Base-by-base conservation (phyloP, 2,797 vertebrate species). In the Helarctos malayanus region DNA sequence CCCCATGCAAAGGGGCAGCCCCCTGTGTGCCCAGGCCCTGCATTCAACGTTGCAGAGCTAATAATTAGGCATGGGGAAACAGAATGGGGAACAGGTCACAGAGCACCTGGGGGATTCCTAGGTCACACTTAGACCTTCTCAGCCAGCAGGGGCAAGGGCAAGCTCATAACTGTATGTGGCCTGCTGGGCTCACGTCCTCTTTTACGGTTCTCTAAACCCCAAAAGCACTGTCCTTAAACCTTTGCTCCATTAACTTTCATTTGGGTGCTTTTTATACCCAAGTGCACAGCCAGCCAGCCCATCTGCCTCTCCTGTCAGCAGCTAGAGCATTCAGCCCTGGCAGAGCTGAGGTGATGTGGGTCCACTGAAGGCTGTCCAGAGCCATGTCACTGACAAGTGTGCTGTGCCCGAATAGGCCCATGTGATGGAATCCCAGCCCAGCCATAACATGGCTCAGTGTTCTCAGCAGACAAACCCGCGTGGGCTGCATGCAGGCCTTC, bases 281-380 rank as follows among this genome's bases (percentile, higher is more conserved):
- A 69, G 69, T 0, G 0, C 6, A 27, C 0, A 7, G 7, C 2
- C 10, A 49, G n/a, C 16, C 41, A 15, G 27, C 18, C 47, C 4
- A 35, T 52, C 47, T 5, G 0, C 75, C 41, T 63, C 49, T 56
- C 75, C 54, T 38, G 27, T 68, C 75, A 52, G 41, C 57, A 90
- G 56, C 71, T 94, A 35, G 45, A 85, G 85, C 52, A 63, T n/a
- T 47, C 11, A 25, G 35, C 35, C 68, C 76, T 45, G 73, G 38
- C 61, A 69, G n/a, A 49, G 38, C 25, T 68, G 41, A 84, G 59
- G 47, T 41, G 11, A 65, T 41, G 23, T 29, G 32, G 61, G n/a
- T 56, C 73, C 49, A 19, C 41, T 11, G 54, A 47, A 79, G 52
- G 75, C 79, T 81, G 73, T 78, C 91, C 65, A 86, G 14, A 92